These are phyloP conservation scores for Bombus vancouverensis DNA, from an alignment of 1,140 invertebrate genomes.

Conservation along the genomic window DNA sequence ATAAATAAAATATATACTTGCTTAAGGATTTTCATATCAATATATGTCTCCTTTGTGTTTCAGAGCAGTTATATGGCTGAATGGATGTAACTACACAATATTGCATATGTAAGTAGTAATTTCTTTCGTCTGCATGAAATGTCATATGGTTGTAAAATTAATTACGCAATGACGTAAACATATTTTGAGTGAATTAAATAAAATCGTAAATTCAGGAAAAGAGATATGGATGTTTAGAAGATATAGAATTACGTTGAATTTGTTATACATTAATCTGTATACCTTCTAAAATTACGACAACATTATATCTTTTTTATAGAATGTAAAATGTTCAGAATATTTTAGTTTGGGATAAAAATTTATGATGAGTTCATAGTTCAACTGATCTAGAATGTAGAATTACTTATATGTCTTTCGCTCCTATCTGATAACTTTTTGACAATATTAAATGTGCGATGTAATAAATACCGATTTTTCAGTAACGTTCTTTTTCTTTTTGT, in stretches of 20 bases:
- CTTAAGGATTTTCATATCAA: not conserved
- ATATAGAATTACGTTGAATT: no score
- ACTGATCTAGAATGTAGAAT: slow-evolving; percentile 70
- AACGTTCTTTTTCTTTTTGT: not conserved
- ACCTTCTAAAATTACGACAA: not conserved
- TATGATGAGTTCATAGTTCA: slow-evolving; percentile 81
- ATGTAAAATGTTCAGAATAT: not conserved
- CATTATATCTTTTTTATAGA: no score
- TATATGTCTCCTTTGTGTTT: slow-evolving; percentile 9
- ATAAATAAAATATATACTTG: not conserved
- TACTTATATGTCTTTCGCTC: slow-evolving; percentile 77
- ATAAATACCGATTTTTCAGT: not conserved
- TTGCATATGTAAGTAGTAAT: not conserved
- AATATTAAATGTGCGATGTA: not conserved
- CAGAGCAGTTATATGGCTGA: not conserved
- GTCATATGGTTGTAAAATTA: not conserved
- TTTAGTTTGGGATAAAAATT: no score
- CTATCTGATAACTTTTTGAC: slow-evolving; percentile 73
- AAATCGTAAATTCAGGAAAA: no score
- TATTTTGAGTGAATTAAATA: no score
- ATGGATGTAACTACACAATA: not conserved
- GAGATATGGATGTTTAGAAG: no score
- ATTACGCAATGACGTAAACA: not conserved
- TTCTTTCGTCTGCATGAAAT: not conserved
- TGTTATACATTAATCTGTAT: not conserved